phyloP scores from a whole-genome alignment of 2,888 invertebrate genomes.

The Cephus nigrinus region DNA sequence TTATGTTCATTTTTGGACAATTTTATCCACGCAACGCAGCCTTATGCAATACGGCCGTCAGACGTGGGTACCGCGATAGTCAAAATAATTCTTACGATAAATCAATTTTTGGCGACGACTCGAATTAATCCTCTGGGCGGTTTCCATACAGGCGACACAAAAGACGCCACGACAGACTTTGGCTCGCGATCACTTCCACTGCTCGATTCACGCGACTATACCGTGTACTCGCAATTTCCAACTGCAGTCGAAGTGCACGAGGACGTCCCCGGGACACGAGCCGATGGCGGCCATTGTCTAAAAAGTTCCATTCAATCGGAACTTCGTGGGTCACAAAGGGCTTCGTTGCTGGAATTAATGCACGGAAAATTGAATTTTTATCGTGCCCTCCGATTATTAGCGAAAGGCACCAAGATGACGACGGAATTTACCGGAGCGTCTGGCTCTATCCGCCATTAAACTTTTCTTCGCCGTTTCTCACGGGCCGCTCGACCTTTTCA shows the following conservation, averaged over 20 bases:
- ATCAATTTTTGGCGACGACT: neutral
- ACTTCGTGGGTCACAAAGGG: slow-evolving; percentile 43
- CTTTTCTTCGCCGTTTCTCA: neutral
- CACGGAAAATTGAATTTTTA: slow-evolving; percentile 47
- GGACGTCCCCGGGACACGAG: neutral
- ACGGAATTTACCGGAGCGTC: neutral
- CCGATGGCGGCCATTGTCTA: slow-evolving; percentile 47
- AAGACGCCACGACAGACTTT: neutral
- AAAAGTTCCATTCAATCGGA: slow-evolving; percentile 53
- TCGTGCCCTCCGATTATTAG: slow-evolving; percentile 18
- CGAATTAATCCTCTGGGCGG: neutral
- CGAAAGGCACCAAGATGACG: slow-evolving; percentile 3
- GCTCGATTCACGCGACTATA: neutral
- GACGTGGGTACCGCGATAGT: neutral
- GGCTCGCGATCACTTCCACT: neutral
- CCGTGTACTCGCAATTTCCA: neutral
- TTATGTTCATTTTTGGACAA: neutral
- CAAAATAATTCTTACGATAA: neutral
- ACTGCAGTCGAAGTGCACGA: neutral
- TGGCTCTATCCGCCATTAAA: neutral
- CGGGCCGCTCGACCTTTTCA: neutral
- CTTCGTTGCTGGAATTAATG: slow-evolving; percentile 49
- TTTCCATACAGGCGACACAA: neutral
- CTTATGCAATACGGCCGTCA: neutral
- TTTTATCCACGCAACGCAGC: neutral